phyloP scores from a whole-genome alignment of 64 coral and sea anemone genomes.

The Astreopora myriophthalma region DNA sequence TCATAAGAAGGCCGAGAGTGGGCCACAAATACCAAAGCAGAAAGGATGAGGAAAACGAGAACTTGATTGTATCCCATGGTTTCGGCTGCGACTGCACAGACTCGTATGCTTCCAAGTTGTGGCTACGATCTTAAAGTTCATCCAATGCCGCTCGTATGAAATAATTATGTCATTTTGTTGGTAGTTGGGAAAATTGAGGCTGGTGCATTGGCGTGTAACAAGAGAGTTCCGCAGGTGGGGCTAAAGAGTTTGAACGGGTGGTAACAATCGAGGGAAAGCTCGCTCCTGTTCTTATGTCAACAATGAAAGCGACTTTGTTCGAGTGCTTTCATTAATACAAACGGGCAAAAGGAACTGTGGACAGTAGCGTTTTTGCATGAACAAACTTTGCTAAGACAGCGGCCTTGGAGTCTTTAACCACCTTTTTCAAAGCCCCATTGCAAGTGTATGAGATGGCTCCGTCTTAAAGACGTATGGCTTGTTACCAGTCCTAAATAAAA shows the following conservation, averaged over 20 bases:
- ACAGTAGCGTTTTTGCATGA: background rate
- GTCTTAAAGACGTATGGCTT: too few relatives aligned
- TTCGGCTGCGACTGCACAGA: background rate
- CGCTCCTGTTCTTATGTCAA: too few relatives aligned
- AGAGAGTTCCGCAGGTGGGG: background rate
- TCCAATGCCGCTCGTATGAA: background rate
- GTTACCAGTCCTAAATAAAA: too few relatives aligned
- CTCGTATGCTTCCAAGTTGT: background rate
- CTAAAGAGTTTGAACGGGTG: background rate
- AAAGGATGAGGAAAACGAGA: background rate
- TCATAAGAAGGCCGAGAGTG: background rate
- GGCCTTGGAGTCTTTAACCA: background rate
- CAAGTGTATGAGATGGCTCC: too few relatives aligned
- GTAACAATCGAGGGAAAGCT: background rate
- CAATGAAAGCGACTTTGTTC: too few relatives aligned
- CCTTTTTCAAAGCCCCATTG: background rate
- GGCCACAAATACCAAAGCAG: background rate
- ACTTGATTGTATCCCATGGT: background rate
- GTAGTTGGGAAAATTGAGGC: background rate
- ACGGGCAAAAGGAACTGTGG: too few relatives aligned
- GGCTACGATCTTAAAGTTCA: background rate
- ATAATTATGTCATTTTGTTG: slow-evolving; percentile 21
- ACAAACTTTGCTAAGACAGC: background rate
- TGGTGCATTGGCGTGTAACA: background rate
- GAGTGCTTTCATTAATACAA: too few relatives aligned